Base-by-base conservation (phyloP, 1,140 invertebrate species). In the Drosophila suzukii region DNA sequence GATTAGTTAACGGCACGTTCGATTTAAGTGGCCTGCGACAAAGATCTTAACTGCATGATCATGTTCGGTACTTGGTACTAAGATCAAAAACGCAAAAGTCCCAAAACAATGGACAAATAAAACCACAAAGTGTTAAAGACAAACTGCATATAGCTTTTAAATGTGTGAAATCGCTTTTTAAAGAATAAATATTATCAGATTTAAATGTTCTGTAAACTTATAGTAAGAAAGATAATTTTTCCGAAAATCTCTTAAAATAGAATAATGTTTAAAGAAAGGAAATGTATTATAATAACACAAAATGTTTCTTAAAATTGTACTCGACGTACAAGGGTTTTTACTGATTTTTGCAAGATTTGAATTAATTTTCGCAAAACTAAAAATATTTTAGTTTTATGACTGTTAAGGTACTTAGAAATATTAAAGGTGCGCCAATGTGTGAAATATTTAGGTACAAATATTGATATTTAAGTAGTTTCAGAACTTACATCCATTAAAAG, bases 1-100 rank as follows among this genome's bases (percentile, higher is more conserved):
- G 78, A 66, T 86, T 59, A 78, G 67, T 81, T 81, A 81, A 54
- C 78, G 78, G 78, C 78, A 81, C 74, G 73, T 76, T 68, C 74
- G 63, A 76, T 68, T 76, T 76, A 76, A 77, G 49, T 67, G 49
- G 41, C 49, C 43, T 34, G 46, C 15, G 73, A 76, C 75, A 47
- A n/a, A 38, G 60, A 75, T 75, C 73, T 75, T 47, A 75, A 75
- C 60, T 47, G 49, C 47, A 58, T 58, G 53, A 72, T 51, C 55
- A 73, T 61, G 41, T 49, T 54, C 15, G 49, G 55, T 51, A 59
- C 72, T 76, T 67, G 49, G 61, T 46, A 43, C 54, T n/a, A 12
- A 38, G 17, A 46, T 39, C 27, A 65, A 50, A 38, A 8, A 36
- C 17, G 6, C 0, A 47, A 34, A 17, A 51, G 30, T 61, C 13